phyloP scores from a whole-genome alignment of 2,797 vertebrate genomes.

The Gorsachius magnificus region DNA sequence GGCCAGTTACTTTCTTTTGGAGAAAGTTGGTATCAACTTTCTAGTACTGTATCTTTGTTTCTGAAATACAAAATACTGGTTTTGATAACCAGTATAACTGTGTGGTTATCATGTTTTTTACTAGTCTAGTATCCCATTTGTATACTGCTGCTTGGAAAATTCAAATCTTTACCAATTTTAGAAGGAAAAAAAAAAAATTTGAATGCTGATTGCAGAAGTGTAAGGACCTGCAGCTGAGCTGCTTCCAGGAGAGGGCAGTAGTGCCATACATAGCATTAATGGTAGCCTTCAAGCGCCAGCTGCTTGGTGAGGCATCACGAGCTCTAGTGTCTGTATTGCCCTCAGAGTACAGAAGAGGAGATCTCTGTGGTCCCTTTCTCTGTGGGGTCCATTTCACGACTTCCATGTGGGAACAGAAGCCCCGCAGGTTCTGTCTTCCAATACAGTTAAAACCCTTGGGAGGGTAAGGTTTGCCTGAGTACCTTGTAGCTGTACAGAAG shows the following conservation, averaged over 20 bases:
- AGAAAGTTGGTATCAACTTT: background rate
- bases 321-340: background rate
- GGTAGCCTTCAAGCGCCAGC: background rate
- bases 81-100: background rate
- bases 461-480: background rate
- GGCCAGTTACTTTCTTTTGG: background rate
- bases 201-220: background rate
- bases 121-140: background rate
- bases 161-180: background rate
- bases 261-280: background rate
- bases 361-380: background rate
- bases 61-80: background rate
- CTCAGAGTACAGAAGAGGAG: background rate
- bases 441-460: background rate
- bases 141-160: background rate
- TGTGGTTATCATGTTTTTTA: background rate
- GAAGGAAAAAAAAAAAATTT: background rate
- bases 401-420: background rate
- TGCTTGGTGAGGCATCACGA: background rate
- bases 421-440: background rate
- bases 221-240: background rate
- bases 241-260: conserved; percentile 21
- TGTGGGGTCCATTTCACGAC: background rate
- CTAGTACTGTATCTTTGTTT: background rate
- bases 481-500: background rate